These are phyloP conservation scores for Epizoanthus rinbou DNA, from an alignment of 92 coral and sea anemone species.

Conservation along the genomic window DNA sequence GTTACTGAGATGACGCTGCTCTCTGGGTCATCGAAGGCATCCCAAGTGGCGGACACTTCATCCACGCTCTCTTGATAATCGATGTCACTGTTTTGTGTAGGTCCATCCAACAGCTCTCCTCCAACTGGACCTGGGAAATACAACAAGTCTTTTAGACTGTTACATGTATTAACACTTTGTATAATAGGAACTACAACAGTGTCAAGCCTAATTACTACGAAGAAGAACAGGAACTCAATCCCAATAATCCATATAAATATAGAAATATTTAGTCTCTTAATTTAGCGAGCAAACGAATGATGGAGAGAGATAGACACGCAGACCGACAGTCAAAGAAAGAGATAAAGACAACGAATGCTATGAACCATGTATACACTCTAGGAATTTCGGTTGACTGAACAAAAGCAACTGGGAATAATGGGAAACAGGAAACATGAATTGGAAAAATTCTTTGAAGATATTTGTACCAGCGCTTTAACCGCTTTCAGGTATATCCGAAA, in stretches of 20 bases:
- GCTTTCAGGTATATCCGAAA: too few species aligned
- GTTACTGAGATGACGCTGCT: constrained; percentile 67
- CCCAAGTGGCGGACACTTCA: constrained; percentile 73
- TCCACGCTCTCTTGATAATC: constrained; percentile 61
- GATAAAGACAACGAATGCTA: too few species aligned
- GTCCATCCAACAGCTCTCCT: constrained; percentile 64
- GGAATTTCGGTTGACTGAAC: too few species aligned
- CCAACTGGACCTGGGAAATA: constrained; percentile 60
- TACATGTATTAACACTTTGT: not conserved
- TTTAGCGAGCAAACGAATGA: not conserved
- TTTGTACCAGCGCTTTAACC: too few species aligned
- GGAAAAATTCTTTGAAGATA: too few species aligned
- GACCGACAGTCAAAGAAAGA: not conserved
- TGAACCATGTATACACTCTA: too few species aligned
- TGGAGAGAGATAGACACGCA: not conserved
- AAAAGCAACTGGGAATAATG: too few species aligned
- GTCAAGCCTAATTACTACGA: not conserved
- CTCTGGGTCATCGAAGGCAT: constrained; percentile 78
- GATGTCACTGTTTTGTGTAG: constrained; percentile 44
- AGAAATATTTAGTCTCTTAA: too few species aligned
- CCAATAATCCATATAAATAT: too few species aligned
- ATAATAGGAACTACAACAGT: not conserved
- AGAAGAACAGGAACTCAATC: too few species aligned
- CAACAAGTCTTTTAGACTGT: not conserved
- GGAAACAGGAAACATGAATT: too few species aligned